Evolutionary conservation across 1,140 invertebrate species (phyloP).

Genomic region (Plectrocnemia conspersa): DNA sequence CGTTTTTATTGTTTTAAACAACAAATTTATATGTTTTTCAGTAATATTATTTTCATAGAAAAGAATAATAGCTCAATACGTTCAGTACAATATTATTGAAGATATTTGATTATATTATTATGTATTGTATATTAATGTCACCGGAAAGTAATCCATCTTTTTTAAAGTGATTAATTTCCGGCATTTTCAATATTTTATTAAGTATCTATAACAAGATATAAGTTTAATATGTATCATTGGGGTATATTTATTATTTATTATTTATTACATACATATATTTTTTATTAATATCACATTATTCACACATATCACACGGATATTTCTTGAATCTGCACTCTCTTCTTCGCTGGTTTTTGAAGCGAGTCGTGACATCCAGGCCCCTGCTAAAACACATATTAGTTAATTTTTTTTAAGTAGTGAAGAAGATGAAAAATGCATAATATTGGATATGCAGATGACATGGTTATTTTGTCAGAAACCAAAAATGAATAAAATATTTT

Average conservation of each 20-base stretch:
- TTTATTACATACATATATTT: slow-evolving; percentile 1
- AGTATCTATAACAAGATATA: not conserved
- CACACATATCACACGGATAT: slow-evolving; percentile 29
- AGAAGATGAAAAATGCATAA: not conserved
- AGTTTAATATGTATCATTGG: not conserved
- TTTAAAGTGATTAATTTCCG: too few species aligned
- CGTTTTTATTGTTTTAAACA: too few species aligned
- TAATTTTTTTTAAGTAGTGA: not conserved
- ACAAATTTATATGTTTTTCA: too few species aligned
- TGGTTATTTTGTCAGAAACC: too few species aligned
- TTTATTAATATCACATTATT: slow-evolving; percentile 8
- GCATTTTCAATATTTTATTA: not conserved
- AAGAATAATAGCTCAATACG: too few species aligned
- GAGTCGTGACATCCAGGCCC: not conserved
- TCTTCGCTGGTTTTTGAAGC: slow-evolving; percentile 25
- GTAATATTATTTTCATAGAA: too few species aligned
- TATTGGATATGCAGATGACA: too few species aligned
- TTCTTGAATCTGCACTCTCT: slow-evolving; percentile 34
- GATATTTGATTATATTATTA: too few species aligned
- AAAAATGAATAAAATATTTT: too few species aligned
- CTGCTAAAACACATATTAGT: slow-evolving; percentile 18
- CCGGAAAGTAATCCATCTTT: too few species aligned
- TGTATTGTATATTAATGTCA: too few species aligned
- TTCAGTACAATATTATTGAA: too few species aligned
- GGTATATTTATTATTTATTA: slow-evolving; percentile 1